A percentile compares a stretch with the other conserved stretches of the same genome.
Conservation (phyloP, 2,113 vertebrate genomes). For the Prunella himalayana region DNA sequence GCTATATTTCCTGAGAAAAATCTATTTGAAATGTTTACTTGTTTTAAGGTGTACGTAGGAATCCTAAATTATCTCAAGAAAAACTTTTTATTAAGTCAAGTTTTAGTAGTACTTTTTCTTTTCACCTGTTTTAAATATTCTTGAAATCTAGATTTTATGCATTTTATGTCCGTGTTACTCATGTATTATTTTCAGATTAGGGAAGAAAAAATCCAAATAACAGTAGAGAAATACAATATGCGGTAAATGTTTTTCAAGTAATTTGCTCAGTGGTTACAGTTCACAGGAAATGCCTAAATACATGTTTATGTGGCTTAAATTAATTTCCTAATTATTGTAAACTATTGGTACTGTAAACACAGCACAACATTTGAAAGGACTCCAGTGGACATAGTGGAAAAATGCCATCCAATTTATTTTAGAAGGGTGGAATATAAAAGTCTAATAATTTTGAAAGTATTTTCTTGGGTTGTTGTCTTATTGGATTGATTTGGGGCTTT, state of each 20-base stretch:
- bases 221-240: not conserved
- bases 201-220: not conserved
- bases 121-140: not conserved
- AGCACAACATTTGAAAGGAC: not conserved
- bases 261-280: not conserved
- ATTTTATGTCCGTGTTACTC: not conserved
- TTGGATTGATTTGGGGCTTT: not conserved
- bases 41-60: conserved; percentile 53
- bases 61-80: conserved; percentile 32
- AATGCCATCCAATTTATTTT: not conserved
- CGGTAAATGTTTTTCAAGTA: not conserved
- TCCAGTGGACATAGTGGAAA: not conserved
- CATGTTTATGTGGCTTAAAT: not conserved
- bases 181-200: not conserved
- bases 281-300: conserved; percentile 6
- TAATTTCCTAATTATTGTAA: conserved; percentile 1
- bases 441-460: not conserved
- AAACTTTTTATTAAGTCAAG: not conserved
- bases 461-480: not conserved
- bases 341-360: not conserved
- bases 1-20: conserved; percentile 56
- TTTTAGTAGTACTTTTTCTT: not conserved
- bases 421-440: not conserved
- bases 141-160: not conserved
- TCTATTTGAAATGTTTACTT: conserved; percentile 63